These are phyloP conservation scores for Dusona sp. DNA, from an alignment of 2,888 invertebrate species.

Conservation along the genomic window DNA sequence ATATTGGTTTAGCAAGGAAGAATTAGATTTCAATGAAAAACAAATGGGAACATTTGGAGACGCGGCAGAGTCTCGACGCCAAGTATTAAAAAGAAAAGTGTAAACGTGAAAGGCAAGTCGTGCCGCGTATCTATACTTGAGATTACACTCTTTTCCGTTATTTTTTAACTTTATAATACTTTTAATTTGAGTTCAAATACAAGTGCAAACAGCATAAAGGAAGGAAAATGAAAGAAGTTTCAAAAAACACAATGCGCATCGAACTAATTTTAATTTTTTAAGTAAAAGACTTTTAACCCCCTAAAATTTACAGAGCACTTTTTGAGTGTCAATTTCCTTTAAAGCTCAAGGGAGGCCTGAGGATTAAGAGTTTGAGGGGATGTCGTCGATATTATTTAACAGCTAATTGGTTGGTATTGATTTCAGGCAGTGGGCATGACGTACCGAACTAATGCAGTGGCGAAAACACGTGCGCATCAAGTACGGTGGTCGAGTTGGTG, in stretches of 20 bases:
- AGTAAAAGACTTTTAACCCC: background rate
- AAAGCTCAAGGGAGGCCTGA: background rate
- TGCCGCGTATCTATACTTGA: no score
- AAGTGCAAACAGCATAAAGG: no score
- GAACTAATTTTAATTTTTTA: background rate
- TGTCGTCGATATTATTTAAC: background rate
- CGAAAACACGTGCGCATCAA: conserved; percentile 85
- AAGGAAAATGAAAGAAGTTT: background rate
- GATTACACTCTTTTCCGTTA: no score
- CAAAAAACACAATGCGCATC: background rate
- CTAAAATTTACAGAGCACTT: background rate
- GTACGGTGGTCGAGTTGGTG: conserved; percentile 85
- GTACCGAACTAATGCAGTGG: conserved; percentile 85
- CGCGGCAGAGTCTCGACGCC: no score
- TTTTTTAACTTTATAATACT: no score
- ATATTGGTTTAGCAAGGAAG: no score
- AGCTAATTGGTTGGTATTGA: conserved; percentile 26
- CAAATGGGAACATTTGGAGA: no score
- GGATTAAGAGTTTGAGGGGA: background rate
- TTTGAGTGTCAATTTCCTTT: background rate
- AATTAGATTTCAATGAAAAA: no score
- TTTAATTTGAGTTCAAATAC: background rate
- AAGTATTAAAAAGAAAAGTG: no score
- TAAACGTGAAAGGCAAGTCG: no score
- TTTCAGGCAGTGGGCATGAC: conserved; percentile 83